phyloP scores from a whole-genome alignment of 2,797 vertebrate genomes.

The Coccyzus lansbergi region DNA sequence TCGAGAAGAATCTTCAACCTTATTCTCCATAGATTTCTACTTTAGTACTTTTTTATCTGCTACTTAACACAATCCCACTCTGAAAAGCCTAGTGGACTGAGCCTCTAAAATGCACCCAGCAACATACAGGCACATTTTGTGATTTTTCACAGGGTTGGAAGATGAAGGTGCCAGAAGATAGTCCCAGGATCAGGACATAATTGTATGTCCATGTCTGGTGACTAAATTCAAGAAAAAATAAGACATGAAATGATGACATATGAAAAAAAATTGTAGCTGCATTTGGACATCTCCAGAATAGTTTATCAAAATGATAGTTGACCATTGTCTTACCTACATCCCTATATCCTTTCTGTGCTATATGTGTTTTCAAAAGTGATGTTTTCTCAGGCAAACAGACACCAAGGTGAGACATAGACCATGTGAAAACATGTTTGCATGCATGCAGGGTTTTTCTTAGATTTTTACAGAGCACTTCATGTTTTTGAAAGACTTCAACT shows the following conservation, averaged over 20 bases:
- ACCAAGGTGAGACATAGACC: neutral
- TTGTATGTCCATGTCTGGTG: neutral
- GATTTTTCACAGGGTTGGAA: neutral
- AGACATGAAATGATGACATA: neutral
- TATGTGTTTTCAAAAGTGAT: neutral
- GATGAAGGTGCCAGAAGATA: neutral
- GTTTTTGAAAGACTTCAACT: neutral
- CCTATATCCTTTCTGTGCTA: neutral
- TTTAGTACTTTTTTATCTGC: neutral
- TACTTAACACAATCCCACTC: neutral
- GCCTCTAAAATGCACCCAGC: neutral
- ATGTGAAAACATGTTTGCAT: fast-evolving
- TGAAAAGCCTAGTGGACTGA: neutral
- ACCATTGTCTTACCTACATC: neutral
- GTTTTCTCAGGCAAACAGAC: neutral
- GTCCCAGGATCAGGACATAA: neutral
- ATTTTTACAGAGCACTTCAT: neutral
- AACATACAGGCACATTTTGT: neutral
- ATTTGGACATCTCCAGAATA: neutral
- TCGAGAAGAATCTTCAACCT: neutral
- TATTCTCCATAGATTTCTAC: neutral
- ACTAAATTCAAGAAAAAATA: neutral
- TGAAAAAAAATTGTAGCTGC: neutral
- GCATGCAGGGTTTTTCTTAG: neutral
- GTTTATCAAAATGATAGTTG: neutral